A percentile compares a stretch with the other conserved stretches of the same genome.
These are phyloP conservation scores for Mesochorus sp. DNA, from an alignment of 2,888 invertebrate species.

Conservation along the genomic window DNA sequence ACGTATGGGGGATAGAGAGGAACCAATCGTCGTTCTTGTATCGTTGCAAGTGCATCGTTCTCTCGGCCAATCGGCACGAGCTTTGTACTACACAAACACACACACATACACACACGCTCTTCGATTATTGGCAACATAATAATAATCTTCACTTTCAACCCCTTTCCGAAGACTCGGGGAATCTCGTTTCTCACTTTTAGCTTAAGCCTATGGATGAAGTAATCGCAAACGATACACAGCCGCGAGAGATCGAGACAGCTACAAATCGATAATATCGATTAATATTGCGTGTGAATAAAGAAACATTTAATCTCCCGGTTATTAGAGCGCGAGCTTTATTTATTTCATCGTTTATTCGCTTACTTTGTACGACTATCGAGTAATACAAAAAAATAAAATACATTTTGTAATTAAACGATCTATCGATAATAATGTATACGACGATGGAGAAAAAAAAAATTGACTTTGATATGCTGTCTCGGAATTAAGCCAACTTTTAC, in stretches of 20 bases:
- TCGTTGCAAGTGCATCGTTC: conserved; percentile 47
- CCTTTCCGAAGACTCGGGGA: conserved; percentile 34
- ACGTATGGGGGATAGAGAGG: conserved; percentile 65
- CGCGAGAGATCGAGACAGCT: conserved; percentile 4
- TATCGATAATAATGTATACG: no score
- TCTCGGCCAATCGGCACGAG: conserved; percentile 67
- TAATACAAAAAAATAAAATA: no score
- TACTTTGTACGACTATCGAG: background rate
- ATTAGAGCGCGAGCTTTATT: no score
- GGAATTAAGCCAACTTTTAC: no score
- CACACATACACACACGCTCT: no score
- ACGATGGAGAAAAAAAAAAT: no score
- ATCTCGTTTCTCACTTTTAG: conserved; percentile 33
- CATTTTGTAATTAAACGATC: no score
- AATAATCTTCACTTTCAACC: conserved; percentile 60
- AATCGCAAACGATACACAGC: conserved; percentile 26
- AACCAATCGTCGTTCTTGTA: conserved; percentile 54
- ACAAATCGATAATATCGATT: conserved; percentile 26
- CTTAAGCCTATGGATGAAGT: background rate
- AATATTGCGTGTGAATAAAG: conserved; percentile 33
- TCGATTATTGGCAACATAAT: conserved; percentile 36
- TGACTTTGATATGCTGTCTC: no score
- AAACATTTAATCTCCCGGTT: conserved; percentile 41
- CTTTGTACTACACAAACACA: no score
- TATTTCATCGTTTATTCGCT: conserved; percentile 9